Evolutionary conservation across 2,113 vertebrate species (phyloP).

Genomic region (Carollia perspicillata): DNA sequence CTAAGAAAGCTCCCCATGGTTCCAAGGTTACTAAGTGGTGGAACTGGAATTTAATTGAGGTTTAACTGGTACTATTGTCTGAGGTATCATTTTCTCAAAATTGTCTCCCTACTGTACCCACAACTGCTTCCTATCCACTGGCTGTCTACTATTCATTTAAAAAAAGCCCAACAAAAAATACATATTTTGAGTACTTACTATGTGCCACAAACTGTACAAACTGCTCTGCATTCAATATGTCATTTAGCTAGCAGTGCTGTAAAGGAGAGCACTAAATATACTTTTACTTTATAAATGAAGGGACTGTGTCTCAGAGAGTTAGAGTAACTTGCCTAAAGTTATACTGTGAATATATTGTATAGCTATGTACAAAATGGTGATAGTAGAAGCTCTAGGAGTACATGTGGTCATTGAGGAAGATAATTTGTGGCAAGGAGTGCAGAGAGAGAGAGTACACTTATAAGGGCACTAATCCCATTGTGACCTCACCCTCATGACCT

Average conservation of each 20-base stretch:
- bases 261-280: neutral
- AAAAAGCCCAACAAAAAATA: neutral
- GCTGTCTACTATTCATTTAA: neutral
- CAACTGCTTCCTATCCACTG: neutral
- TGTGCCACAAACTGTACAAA: neutral
- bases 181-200: neutral
- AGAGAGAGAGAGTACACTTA: neutral
- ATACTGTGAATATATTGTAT: neutral
- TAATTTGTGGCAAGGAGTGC: neutral
- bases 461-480: neutral
- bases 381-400: neutral
- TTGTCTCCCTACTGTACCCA: neutral
- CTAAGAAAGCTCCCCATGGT: neutral
- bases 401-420: neutral
- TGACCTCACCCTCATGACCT: neutral
- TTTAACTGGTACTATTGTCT: neutral
- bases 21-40: neutral
- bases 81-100: neutral
- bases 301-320: neutral
- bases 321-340: neutral
- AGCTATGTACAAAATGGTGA: neutral
- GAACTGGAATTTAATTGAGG: neutral
- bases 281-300: neutral
- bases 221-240: neutral
- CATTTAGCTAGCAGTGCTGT: neutral